Evolutionary conservation across 2,888 invertebrate species (phyloP).

Genomic region (Abrostola tripartita): DNA sequence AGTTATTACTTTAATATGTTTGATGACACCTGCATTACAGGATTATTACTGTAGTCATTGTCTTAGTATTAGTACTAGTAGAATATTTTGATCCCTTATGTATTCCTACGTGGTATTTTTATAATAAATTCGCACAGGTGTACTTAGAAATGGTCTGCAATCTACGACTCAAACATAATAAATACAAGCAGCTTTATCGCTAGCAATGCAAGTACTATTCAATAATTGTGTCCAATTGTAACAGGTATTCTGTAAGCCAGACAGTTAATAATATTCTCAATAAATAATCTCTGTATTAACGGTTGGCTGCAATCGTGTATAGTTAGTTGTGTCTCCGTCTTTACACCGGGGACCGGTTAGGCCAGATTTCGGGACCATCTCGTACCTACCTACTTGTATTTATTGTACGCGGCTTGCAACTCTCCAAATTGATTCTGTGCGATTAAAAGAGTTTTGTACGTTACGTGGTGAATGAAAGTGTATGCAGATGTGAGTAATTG

Average conservation of each 20-base stretch:
- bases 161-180: no score
- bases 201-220: no score
- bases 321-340: constrained; percentile 25
- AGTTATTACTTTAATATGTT: no score
- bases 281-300: neutral
- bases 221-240: neutral
- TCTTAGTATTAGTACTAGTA: no score
- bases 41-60: no score
- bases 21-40: no score
- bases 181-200: no score
- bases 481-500: constrained; percentile 3
- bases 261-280: constrained; percentile 1
- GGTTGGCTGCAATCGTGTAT: constrained; percentile 17
- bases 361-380: constrained; percentile 45
- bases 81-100: no score
- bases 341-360: constrained; percentile 45
- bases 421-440: constrained; percentile 19
- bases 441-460: neutral
- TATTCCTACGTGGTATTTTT: no score
- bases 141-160: no score
- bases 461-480: constrained; percentile 10
- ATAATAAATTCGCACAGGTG: no score
- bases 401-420: constrained; percentile 31
- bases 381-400: constrained; percentile 18
- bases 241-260: neutral